These are phyloP conservation scores for Argya squamiceps DNA, from an alignment of 2,797 vertebrate genomes.

Conservation along the genomic window DNA sequence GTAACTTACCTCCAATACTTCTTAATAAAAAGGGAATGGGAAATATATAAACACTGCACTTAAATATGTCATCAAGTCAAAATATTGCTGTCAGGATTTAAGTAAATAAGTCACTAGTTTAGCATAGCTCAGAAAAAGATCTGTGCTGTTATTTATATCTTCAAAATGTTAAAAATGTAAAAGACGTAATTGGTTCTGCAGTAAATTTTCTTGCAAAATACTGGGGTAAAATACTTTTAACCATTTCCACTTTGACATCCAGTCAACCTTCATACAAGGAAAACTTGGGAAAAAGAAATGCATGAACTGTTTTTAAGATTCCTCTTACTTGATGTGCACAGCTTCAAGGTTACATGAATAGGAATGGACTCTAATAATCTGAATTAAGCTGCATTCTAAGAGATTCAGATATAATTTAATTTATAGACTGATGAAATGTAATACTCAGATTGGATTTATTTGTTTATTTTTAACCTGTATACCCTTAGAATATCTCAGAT, in stretches of 20 bases:
- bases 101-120: neutral
- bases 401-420: neutral
- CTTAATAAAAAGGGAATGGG: neutral
- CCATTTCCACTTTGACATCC: neutral
- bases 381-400: neutral
- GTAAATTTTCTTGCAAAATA: neutral
- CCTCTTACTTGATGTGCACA: neutral
- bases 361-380: neutral
- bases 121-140: neutral
- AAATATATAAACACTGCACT: neutral
- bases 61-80: neutral
- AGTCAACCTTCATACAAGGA: neutral
- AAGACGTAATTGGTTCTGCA: neutral
- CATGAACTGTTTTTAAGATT: neutral
- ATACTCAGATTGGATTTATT: neutral
- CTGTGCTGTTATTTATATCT: neutral
- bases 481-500: neutral
- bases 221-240: neutral
- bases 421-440: neutral
- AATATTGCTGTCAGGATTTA: neutral
- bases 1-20: neutral
- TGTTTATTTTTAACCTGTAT: neutral
- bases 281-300: neutral
- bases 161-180: neutral
- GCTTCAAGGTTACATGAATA: neutral